Evolutionary conservation across 2,797 vertebrate genomes (phyloP).

Genomic region (Acanthurus leucopareius): DNA sequence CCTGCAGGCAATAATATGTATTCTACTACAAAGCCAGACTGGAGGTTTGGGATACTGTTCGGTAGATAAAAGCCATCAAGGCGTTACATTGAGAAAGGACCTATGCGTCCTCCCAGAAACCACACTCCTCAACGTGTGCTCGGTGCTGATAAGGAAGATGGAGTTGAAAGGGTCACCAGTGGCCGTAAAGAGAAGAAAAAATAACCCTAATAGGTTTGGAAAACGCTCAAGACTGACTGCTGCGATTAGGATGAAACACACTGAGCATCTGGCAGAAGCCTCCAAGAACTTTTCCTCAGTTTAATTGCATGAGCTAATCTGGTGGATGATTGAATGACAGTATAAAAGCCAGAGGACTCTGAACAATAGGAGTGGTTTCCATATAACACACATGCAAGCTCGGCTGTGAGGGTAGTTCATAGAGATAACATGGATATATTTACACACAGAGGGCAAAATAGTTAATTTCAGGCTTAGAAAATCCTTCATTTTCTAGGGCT

Average conservation of each 20-base stretch:
- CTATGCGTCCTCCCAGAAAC: conserved; percentile 72
- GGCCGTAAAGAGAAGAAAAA: conserved; percentile 36
- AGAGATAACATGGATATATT: background rate
- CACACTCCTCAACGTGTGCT: conserved; percentile 77
- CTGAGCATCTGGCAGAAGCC: conserved; percentile 12
- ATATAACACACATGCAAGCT: background rate
- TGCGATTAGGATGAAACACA: conserved; percentile 43
- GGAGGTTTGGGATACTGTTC: conserved; percentile 57
- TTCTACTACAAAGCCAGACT: conserved; percentile 61
- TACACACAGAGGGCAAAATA: background rate
- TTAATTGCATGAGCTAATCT: conserved; percentile 12
- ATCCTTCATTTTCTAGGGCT: background rate
- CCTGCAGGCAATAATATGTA: conserved; percentile 54
- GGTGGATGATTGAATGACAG: background rate
- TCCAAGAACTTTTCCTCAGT: conserved; percentile 17
- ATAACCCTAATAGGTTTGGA: conserved; percentile 60
- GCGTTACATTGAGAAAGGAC: conserved; percentile 68
- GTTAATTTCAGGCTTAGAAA: background rate
- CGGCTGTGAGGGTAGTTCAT: background rate
- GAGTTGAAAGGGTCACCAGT: conserved; percentile 74
- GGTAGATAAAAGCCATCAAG: conserved; percentile 77
- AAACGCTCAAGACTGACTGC: conserved; percentile 48
- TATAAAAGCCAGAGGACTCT: background rate
- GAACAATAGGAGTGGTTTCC: conserved; percentile 21
- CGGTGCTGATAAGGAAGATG: conserved; percentile 81